phyloP scores from a whole-genome alignment of 1,140 invertebrate genomes.

The Papilio machaon region DNA sequence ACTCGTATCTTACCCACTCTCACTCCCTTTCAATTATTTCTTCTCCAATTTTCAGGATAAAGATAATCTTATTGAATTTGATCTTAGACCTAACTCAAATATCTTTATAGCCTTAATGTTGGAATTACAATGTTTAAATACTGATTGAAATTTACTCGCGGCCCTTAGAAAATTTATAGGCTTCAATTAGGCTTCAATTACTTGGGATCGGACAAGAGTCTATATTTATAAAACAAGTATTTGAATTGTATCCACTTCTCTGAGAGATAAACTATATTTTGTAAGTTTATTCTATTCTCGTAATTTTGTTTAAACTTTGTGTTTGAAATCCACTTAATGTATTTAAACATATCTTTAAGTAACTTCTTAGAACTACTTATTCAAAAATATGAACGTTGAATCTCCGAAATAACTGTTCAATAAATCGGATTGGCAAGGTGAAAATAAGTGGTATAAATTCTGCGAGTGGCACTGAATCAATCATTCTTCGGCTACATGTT shows the following conservation, averaged over 20 bases:
- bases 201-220: background rate
- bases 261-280: background rate
- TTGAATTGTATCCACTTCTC: background rate
- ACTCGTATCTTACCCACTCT: constrained; percentile 37
- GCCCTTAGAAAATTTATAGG: background rate
- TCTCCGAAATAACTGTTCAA: background rate
- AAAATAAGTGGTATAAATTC: constrained; percentile 22
- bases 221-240: background rate
- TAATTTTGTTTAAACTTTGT: background rate
- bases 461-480: constrained; percentile 27
- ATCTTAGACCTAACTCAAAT: constrained; percentile 35
- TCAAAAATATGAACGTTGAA: background rate
- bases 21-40: constrained; percentile 38
- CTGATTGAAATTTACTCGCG: constrained; percentile 29
- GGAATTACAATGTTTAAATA: constrained; percentile 32
- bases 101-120: constrained; percentile 34
- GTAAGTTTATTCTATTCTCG: background rate
- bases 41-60: constrained; percentile 37
- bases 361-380: background rate
- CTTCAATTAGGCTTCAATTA: background rate
- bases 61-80: constrained; percentile 39
- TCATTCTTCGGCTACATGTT: constrained; percentile 39
- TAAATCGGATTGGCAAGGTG: constrained; percentile 14
- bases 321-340: background rate
- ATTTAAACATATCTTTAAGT: background rate